Evolutionary conservation across 2,888 invertebrate species (phyloP).

Genomic region (Hedychridium roseum): DNA sequence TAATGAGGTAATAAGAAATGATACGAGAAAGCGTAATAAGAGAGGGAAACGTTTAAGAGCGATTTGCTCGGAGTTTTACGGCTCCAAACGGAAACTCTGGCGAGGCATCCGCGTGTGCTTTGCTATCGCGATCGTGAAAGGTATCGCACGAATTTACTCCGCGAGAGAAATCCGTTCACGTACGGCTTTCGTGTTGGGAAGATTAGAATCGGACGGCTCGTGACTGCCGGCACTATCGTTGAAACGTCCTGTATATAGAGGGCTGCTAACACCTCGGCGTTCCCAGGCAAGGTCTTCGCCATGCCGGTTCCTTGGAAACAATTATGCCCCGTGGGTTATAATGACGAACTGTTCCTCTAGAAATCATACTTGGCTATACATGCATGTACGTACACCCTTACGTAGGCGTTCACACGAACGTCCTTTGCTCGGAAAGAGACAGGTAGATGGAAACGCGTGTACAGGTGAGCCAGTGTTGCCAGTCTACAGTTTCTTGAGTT

Average conservation of each 20-base stretch:
- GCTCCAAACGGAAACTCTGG: too few relatives aligned
- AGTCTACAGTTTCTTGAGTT: too few relatives aligned
- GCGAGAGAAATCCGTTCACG: conserved; percentile 13
- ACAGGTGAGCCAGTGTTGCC: too few relatives aligned
- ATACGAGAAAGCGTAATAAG: too few relatives aligned
- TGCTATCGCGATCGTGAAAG: conserved; percentile 1
- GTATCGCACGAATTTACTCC: too few relatives aligned
- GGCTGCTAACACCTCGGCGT: conserved; percentile 48
- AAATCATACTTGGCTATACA: conserved; percentile 42
- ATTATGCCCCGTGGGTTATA: conserved; percentile 55
- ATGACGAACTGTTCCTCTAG: conserved; percentile 48
- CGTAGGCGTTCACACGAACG: conserved; percentile 8
- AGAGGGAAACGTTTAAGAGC: too few relatives aligned
- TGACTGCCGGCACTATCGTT: conserved; percentile 48
- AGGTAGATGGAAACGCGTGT: too few relatives aligned
- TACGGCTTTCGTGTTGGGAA: conserved; percentile 14
- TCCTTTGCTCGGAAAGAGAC: too few relatives aligned
- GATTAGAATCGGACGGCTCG: conserved; percentile 36
- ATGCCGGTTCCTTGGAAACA: conserved; percentile 58
- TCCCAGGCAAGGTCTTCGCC: conserved; percentile 57
- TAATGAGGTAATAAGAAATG: too few relatives aligned
- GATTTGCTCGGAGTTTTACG: too few relatives aligned
- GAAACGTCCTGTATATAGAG: conserved; percentile 46
- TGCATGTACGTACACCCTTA: conserved; percentile 20
- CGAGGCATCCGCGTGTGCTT: too few relatives aligned